Evolutionary conservation across 1,140 invertebrate genomes (phyloP).

Genomic region (Lordiphosa collinella): DNA sequence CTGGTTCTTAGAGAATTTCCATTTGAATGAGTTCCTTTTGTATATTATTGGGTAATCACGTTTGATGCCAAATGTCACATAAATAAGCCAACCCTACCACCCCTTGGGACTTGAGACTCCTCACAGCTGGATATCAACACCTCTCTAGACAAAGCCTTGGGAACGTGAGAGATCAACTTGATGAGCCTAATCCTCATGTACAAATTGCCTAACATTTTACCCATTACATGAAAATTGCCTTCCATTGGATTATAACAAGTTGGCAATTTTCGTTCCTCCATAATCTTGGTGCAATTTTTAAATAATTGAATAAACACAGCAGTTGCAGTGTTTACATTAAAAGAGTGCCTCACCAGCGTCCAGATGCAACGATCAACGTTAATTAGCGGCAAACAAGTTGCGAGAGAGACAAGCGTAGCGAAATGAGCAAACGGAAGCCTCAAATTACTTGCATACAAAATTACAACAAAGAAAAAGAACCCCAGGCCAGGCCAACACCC

Average conservation of each 20-base stretch:
- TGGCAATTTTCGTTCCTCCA: constrained; percentile 41
- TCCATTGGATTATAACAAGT: neutral
- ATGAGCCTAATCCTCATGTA: constrained; percentile 1
- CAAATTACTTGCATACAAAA: constrained; percentile 35
- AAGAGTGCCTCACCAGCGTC: constrained; percentile 16
- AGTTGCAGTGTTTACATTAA: constrained; percentile 69
- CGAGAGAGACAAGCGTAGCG: constrained; percentile 26
- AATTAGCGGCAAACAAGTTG: constrained; percentile 65
- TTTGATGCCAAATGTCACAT: constrained; percentile 46
- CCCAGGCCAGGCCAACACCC: neutral
- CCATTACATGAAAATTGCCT: constrained; percentile 48
- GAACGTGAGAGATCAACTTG: neutral
- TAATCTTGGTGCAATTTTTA: constrained; percentile 40
- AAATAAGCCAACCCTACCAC: constrained; percentile 37
- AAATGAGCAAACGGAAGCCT: constrained; percentile 52
- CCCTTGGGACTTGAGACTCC: constrained; percentile 29
- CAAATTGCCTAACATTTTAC: constrained; percentile 24
- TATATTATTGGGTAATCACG: constrained; percentile 33
- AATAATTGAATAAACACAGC: constrained; percentile 70
- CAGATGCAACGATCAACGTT: constrained; percentile 40
- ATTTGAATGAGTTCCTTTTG: constrained; percentile 46
- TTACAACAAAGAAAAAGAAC: neutral
- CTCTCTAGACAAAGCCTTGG: constrained; percentile 4
- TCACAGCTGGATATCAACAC: constrained; percentile 43
- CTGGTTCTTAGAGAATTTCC: constrained; percentile 36